These are phyloP conservation scores for Neria commutata DNA, from an alignment of 2,888 invertebrate species.

Conservation along the genomic window DNA sequence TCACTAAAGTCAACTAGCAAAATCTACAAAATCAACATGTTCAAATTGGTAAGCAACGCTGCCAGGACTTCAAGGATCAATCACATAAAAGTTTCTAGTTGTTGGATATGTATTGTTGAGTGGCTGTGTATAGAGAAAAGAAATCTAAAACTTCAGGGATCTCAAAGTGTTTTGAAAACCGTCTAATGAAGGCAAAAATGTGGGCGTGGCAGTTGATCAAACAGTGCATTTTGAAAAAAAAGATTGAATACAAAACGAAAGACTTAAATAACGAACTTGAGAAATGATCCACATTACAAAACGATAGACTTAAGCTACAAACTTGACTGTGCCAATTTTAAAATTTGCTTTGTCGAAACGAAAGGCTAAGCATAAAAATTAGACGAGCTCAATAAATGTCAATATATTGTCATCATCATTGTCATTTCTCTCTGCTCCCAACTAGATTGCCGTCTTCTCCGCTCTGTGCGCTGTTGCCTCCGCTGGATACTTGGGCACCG, in stretches of 20 bases:
- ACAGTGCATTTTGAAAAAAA: neutral
- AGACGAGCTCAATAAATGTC: no score
- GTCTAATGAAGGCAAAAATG: neutral
- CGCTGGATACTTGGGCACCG: constrained; percentile 58
- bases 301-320: no score
- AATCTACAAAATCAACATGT: constrained; percentile 54
- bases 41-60: constrained; percentile 61
- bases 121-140: no score
- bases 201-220: neutral
- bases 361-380: no score
- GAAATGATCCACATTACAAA: neutral
- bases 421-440: neutral
- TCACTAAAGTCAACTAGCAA: constrained; percentile 38
- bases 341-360: no score
- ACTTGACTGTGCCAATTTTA: no score
- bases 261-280: constrained; percentile 33
- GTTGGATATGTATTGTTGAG: no score
- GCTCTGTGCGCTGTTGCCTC: constrained; percentile 62
- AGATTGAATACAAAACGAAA: constrained; percentile 24
- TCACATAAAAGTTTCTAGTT: no score
- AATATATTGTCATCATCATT: no score
- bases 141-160: no score
- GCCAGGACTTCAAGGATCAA: constrained; percentile 3
- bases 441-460: constrained; percentile 57
- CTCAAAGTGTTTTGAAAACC: neutral